phyloP scores from a whole-genome alignment of 1,140 invertebrate genomes.

The Gyrodactylus salaris region DNA sequence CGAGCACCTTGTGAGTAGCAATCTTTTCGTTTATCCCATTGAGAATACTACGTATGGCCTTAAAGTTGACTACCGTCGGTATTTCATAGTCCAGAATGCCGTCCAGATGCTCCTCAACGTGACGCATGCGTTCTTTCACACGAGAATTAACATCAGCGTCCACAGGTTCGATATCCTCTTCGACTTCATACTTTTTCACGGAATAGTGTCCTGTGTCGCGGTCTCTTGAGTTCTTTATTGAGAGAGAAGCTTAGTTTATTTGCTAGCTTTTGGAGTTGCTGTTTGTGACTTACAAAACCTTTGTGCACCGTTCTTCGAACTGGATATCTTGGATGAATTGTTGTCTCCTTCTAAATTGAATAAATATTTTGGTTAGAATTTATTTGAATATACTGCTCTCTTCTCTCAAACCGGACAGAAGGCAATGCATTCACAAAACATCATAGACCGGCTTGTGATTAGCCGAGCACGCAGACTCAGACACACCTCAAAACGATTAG shows the following conservation, averaged over 20 bases:
- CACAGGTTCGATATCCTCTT: not conserved
- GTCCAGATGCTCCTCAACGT: not conserved
- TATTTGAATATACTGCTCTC: too few species aligned
- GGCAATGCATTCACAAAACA: too few species aligned
- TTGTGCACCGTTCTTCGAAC: not conserved
- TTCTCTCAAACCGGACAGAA: too few species aligned
- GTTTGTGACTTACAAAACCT: too few species aligned
- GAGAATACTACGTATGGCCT: not conserved
- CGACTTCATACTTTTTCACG: not conserved
- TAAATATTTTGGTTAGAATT: too few species aligned
- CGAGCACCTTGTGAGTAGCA: not conserved
- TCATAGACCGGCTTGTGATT: too few species aligned
- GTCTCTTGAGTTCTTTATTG: too few species aligned
- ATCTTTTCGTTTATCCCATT: not conserved
- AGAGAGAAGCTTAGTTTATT: too few species aligned
- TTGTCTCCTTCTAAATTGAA: not conserved
- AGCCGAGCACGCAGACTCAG: too few species aligned
- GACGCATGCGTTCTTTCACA: not conserved
- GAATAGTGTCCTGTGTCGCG: too few species aligned
- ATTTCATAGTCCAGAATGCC: not conserved
- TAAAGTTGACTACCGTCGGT: not conserved
- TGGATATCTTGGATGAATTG: not conserved
- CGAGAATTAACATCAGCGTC: not conserved
- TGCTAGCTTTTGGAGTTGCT: too few species aligned
- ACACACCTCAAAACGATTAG: too few species aligned